Evolutionary conservation across 1,140 invertebrate genomes (phyloP), one percentile per base, ranked within the genome.

Genomic region (Drosophila equinoxialis): DNA sequence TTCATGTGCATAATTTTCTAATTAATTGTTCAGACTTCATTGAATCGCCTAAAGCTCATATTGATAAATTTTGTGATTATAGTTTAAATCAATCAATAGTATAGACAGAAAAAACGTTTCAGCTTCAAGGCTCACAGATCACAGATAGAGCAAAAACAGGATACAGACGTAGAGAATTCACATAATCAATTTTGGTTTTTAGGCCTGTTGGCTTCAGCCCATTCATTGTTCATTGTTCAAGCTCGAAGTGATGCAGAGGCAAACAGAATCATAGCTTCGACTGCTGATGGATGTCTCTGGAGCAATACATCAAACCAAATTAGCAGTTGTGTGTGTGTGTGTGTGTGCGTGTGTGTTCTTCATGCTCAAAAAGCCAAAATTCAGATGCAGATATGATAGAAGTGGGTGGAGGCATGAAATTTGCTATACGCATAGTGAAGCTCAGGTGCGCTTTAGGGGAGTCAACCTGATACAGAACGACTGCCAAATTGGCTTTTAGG

Each of bases 291-390:
- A 87, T 79, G 79, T 87, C 83, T 79, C 84, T 71, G 71, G 84
- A 82, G 83, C 83, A 70, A 89, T 84, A 84, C 77, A 89, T 87
- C 84, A 89, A 89, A 89, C 84, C 80, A 87, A 87, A 89, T 87
- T 81, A 89, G 77, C 80, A 89, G 84, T 75, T 89, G n/a, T n/a
- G n/a, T n/a, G n/a, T n/a, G n/a, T 84, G 73, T 60, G 68, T 23
- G 20, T 23, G 20, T 51, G 42, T 20, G 30, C 3, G 23, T 4
- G 23, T 26, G 23, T 26, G 23, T 26, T 3, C 62, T 68, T 51
- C 68, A 69, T 62, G 70, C 55, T 65, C 54, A 26, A 60, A 74
- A 80, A 81, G 74, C 71, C 67, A 66, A 86, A 79, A 81, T 79
- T 64, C 65, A 78, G 51, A 72, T 64, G 66, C 30, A 58, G 14